These are phyloP conservation scores for Sitta europaea DNA, from an alignment of 2,113 vertebrate genomes.

Conservation along the genomic window DNA sequence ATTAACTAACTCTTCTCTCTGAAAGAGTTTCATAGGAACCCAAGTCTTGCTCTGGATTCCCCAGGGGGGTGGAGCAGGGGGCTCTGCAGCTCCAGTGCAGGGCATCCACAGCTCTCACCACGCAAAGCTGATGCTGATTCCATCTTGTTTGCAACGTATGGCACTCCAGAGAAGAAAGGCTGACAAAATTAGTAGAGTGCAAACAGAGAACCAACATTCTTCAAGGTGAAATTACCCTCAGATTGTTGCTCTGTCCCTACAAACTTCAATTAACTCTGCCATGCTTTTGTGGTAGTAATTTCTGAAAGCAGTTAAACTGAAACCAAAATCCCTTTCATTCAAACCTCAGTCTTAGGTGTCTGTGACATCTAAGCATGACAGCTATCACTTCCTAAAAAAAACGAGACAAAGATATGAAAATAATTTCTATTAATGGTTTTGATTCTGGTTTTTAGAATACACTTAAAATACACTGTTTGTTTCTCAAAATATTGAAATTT, in stretches of 20 bases:
- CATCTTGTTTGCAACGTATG: neutral
- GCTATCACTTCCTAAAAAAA: neutral
- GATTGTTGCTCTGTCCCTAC: neutral
- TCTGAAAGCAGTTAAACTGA: neutral
- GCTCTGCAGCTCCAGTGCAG: neutral
- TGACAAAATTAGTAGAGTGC: neutral
- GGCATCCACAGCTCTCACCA: neutral
- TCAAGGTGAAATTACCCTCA: neutral
- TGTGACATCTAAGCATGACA: neutral
- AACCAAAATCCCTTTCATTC: slow-evolving; percentile 1
- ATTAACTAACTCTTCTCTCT: neutral
- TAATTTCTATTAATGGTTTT: neutral
- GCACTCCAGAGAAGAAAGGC: neutral
- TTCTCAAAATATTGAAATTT: neutral
- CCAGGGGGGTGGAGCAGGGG: neutral
- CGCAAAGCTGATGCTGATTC: neutral
- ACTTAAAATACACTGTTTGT: neutral
- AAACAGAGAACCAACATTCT: neutral
- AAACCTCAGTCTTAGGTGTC: neutral
- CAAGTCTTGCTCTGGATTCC: neutral
- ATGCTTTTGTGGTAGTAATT: neutral
- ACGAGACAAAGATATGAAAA: neutral
- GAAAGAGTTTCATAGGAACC: neutral
- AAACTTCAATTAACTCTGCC: neutral
- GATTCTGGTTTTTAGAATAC: neutral